These are phyloP conservation scores for Drosophila albomicans DNA, from an alignment of 1,140 invertebrate species.

Conservation along the genomic window DNA sequence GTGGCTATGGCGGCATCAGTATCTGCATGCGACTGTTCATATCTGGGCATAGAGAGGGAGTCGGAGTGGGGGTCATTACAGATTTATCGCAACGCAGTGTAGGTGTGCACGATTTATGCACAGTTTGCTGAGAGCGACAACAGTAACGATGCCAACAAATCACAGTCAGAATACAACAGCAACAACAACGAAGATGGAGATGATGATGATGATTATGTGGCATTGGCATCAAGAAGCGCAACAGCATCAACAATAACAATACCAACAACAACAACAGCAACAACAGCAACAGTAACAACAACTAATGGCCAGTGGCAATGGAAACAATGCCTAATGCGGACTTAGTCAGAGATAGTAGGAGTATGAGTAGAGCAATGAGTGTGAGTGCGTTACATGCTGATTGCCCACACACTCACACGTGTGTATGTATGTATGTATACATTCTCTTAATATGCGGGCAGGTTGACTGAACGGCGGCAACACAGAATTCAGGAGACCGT, in stretches of 20 bases:
- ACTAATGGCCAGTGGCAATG: slow-evolving; percentile 32
- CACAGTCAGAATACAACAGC: slow-evolving; percentile 53
- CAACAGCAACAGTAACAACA: slow-evolving; percentile 33
- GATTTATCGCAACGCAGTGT: slow-evolving; percentile 80
- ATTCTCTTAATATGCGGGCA: slow-evolving; percentile 6
- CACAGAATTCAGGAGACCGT: background rate
- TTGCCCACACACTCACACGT: slow-evolving; percentile 30
- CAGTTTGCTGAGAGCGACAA: slow-evolving; percentile 81
- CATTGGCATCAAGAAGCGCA: slow-evolving; percentile 58
- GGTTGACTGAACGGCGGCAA: background rate
- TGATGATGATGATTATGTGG: slow-evolving; percentile 65
- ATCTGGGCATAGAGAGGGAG: background rate
- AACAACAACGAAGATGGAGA: slow-evolving; percentile 43
- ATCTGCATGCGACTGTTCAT: slow-evolving; percentile 13
- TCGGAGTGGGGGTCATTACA: slow-evolving; percentile 60
- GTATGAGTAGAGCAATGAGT: background rate
- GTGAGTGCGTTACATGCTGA: slow-evolving; percentile 14
- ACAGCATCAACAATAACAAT: slow-evolving; percentile 32
- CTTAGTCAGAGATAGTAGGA: slow-evolving; percentile 25
- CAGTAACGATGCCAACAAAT: slow-evolving; percentile 81
- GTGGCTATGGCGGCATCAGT: slow-evolving; percentile 16
- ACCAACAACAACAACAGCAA: slow-evolving; percentile 33
- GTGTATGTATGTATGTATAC: no score
- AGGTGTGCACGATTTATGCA: slow-evolving; percentile 80
- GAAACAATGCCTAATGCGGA: slow-evolving; percentile 55